phyloP scores from a whole-genome alignment of 2,113 vertebrate genomes.

The Lanius ludovicianus region DNA sequence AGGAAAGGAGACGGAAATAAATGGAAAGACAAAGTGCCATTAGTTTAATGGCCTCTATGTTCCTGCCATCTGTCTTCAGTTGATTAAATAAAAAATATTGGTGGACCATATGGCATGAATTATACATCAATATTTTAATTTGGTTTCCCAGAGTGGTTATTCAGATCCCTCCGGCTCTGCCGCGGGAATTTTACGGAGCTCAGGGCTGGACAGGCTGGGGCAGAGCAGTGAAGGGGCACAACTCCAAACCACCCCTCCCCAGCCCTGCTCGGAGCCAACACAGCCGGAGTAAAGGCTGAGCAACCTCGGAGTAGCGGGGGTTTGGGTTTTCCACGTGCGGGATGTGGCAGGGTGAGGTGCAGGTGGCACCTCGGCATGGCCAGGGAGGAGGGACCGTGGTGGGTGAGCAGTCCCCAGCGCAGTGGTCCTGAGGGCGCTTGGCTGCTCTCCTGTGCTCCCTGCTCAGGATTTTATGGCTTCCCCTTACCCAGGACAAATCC shows the following conservation, averaged over 20 bases:
- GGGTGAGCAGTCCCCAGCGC: background rate
- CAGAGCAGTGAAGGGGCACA: background rate
- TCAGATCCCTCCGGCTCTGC: background rate
- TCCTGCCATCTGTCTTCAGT: constrained; percentile 64
- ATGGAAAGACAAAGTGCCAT: constrained; percentile 51
- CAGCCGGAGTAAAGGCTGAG: background rate
- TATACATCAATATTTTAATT: constrained; percentile 64
- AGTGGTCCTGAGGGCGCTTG: fast-evolving
- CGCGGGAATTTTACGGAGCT: background rate
- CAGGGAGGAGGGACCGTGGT: fast-evolving
- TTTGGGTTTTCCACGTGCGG: background rate
- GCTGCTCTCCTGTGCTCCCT: fast-evolving
- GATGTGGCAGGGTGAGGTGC: background rate
- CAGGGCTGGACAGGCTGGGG: background rate
- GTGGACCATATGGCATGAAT: constrained; percentile 62
- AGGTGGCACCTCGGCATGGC: background rate
- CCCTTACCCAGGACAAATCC: background rate
- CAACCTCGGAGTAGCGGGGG: background rate
- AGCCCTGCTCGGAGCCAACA: fast-evolving
- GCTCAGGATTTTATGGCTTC: background rate
- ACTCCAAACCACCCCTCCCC: background rate
- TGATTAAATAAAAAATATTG: constrained; percentile 72
- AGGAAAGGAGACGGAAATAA: constrained; percentile 40
- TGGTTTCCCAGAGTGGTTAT: background rate
- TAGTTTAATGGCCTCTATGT: constrained; percentile 65